These are phyloP conservation scores for Notospermus geniculatus DNA, from an alignment of 1,140 invertebrate species.

Conservation along the genomic window DNA sequence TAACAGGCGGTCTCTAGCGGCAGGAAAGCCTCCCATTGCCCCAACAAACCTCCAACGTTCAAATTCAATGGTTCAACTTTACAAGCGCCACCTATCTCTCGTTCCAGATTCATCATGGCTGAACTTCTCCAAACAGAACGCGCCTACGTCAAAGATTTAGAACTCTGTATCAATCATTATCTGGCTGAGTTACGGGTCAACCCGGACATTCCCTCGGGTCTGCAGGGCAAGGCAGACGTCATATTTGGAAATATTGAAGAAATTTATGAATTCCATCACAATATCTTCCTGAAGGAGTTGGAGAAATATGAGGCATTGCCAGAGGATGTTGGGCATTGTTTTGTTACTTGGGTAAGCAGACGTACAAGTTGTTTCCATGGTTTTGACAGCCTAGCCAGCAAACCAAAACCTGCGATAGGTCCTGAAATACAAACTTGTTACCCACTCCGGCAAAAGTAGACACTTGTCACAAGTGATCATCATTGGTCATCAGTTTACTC, in stretches of 20 bases:
- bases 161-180: constrained; percentile 80
- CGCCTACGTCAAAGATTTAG: constrained; percentile 96
- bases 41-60: neutral
- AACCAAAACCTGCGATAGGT: no score
- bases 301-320: constrained; percentile 99
- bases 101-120: constrained; percentile 86
- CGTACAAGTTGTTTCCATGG: no score
- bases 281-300: constrained; percentile 89
- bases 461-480: no score
- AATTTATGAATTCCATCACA: constrained; percentile 57
- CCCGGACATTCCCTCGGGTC: constrained; percentile 58
- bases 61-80: neutral
- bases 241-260: constrained; percentile 58
- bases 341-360: constrained; percentile 86
- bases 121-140: constrained; percentile 96
- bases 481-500: no score
- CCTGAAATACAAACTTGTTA: neutral
- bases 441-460: no score
- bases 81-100: neutral
- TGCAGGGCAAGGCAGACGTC: constrained; percentile 47
- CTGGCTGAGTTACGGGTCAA: constrained; percentile 71
- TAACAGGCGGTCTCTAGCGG: no score
- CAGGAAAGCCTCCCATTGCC: no score
- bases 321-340: constrained; percentile 99
- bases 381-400: no score